phyloP scores from a whole-genome alignment of 2,797 vertebrate genomes.

The Balearica regulorum region DNA sequence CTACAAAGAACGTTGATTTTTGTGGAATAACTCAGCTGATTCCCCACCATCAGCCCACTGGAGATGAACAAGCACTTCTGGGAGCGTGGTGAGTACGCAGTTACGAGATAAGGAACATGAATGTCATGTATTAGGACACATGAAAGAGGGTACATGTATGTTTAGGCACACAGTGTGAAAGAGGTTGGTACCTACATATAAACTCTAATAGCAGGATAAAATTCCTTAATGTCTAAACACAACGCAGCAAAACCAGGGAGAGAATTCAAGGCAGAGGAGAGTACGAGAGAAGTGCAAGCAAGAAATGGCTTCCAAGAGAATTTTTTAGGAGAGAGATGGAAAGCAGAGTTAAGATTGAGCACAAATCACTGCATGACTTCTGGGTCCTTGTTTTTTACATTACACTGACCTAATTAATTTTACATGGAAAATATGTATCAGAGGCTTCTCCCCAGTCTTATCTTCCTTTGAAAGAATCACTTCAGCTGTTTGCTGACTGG shows the following conservation, averaged over 20 bases:
- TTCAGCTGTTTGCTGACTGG: neutral
- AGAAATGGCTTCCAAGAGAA: neutral
- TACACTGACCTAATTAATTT: conserved; percentile 33
- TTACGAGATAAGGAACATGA: neutral
- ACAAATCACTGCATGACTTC: conserved; percentile 49
- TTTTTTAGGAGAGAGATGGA: neutral
- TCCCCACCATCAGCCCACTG: neutral
- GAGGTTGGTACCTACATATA: neutral
- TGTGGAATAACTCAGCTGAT: neutral
- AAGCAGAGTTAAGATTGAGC: conserved; percentile 9
- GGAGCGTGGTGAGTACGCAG: accelerated
- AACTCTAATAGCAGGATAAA: neutral
- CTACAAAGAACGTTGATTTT: neutral
- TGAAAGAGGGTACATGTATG: accelerated
- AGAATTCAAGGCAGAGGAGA: neutral
- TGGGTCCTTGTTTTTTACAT: neutral
- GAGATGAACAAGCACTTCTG: neutral
- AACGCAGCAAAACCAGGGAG: neutral
- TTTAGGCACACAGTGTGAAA: neutral
- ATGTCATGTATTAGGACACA: neutral
- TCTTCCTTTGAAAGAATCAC: neutral
- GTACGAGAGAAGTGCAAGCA: neutral
- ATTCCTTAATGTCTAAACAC: neutral
- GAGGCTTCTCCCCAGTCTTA: neutral
- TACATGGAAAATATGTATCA: neutral